Conservation (phyloP, 2,797 vertebrate species). For the Eulemur mongoz region DNA sequence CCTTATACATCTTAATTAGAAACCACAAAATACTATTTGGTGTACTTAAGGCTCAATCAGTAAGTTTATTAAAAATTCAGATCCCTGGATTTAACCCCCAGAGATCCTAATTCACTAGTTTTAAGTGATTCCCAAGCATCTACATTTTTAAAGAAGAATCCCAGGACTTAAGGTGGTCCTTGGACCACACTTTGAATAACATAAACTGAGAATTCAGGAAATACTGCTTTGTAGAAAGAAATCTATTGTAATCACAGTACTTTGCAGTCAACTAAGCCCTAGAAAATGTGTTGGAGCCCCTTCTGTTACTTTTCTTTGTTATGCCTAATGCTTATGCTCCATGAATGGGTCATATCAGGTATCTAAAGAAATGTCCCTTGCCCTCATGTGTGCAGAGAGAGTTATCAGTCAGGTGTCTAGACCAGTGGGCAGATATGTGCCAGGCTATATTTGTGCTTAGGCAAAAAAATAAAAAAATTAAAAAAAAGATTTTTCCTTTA, state of each 20-base stretch:
- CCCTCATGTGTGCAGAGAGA: background rate
- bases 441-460: background rate
- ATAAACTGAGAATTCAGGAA: background rate
- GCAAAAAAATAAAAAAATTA: background rate
- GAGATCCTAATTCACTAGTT: background rate
- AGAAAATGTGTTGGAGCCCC: background rate
- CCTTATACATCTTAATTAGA: background rate
- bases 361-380: background rate
- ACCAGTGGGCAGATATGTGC: background rate
- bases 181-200: background rate
- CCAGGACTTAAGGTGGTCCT: background rate
- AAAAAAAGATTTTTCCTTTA: background rate
- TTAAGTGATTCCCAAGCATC: background rate
- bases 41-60: background rate
- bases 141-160: background rate
- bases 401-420: background rate
- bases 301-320: background rate
- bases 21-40: background rate
- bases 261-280: background rate
- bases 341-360: background rate
- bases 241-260: background rate
- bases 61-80: background rate
- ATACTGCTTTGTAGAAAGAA: background rate
- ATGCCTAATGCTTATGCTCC: background rate
- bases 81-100: background rate